Evolutionary conservation across 1,140 invertebrate species (phyloP), one percentile per base, ranked within the genome.

Genomic region (Danaus plexippus): DNA sequence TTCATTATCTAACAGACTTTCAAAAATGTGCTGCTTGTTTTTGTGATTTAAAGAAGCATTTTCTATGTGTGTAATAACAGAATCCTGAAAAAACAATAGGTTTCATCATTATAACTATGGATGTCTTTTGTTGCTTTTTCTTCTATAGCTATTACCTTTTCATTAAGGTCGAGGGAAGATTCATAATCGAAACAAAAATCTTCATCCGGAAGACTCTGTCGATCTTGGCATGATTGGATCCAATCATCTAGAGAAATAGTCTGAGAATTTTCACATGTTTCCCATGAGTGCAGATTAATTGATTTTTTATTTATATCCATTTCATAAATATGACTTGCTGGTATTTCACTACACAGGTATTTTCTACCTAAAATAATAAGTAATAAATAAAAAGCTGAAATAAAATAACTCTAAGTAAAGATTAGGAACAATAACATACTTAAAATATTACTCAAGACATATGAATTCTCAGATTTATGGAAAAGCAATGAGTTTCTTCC

Each of bases 401-500:
- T 47, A 52, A 46, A 45, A 49, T 46, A 47, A 13, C 52, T 55
- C 8, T 58, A 48, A 66, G 13, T 40, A 50, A 32, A 56, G 46
- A 52, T 43, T 9, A 47, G 52, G 55, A 62, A 47, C 12, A 8
- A 57, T 11, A 43, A 48, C 56, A 70, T 76, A 74, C 86, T 88
- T 47, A 89, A 88, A 52, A 92, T 90, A 77, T 91, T 92, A 62
- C 89, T 89, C 40, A 92, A 71, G 40, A 90, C 71, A 46, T 91
- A 67, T 22, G 76, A 67, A 45, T 83, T 62, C 9, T 81, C 59
- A 64, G 85, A 75, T 62, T 89, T 80, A 73, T 90, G 90, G 72
- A 95, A 89, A 11, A 97, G 83, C 43, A 97, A 87, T 85, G 94
- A 95, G 62, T 94, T 91, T 64, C 96, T 89, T 18, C 97, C 97